A percentile compares a stretch with the other conserved stretches of the same genome.
phyloP scores from a whole-genome alignment of 2,113 vertebrate genomes.

The Aptenodytes forsteri region DNA sequence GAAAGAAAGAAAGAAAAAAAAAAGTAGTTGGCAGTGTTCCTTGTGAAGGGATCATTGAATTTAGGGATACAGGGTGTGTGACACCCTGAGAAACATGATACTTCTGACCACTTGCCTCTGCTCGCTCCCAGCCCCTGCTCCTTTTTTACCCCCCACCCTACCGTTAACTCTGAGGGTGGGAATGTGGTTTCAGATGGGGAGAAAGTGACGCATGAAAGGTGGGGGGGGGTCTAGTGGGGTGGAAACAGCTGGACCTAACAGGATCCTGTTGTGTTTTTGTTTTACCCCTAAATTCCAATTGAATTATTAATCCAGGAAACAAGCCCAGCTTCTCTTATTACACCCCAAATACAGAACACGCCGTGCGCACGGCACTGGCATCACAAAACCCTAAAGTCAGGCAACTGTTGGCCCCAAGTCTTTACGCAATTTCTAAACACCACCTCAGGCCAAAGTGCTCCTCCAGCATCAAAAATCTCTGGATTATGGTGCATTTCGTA shows the following conservation, averaged over 20 bases:
- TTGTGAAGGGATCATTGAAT: neutral
- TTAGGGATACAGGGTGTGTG: neutral
- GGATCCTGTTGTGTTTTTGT: neutral
- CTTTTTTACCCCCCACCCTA: neutral
- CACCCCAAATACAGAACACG: neutral
- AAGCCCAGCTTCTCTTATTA: neutral
- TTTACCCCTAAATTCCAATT: neutral
- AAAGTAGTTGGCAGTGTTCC: neutral
- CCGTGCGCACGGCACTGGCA: neutral
- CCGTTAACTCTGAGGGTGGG: neutral
- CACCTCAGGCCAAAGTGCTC: neutral
- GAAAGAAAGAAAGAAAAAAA: too few species aligned
- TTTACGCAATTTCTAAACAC: accelerated
- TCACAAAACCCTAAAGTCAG: neutral
- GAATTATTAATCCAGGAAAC: neutral
- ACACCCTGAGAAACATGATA: neutral
- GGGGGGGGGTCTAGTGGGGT: accelerated
- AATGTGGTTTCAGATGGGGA: neutral
- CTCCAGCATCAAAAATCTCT: neutral
- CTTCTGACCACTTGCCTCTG: neutral
- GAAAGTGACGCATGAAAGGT: neutral
- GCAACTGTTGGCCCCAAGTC: neutral
- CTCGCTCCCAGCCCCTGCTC: neutral
- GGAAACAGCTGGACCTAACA: neutral
- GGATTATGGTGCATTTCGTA: neutral